phyloP scores from a whole-genome alignment of 2,797 vertebrate species.

The Sebastes hubbsi region DNA sequence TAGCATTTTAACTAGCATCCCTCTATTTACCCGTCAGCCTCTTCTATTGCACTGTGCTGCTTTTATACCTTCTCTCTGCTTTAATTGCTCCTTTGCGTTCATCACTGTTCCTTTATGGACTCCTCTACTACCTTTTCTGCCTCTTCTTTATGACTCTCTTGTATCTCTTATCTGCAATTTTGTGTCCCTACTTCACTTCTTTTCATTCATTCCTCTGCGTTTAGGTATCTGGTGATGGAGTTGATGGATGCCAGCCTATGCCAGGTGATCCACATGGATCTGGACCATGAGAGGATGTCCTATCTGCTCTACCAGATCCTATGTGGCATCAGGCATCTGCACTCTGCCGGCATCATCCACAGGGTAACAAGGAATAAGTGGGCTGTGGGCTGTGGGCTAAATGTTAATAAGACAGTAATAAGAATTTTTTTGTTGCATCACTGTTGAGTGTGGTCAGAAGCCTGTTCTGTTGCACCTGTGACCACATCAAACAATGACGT shows the following conservation, averaged over 20 bases:
- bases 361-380: constrained; percentile 80
- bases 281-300: constrained; percentile 98
- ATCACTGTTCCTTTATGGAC: not conserved
- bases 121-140: not conserved
- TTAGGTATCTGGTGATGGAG: constrained; percentile 97
- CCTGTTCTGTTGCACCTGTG: not conserved
- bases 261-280: constrained; percentile 98
- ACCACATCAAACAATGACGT: not conserved
- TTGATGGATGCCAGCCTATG: constrained; percentile 98
- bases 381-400: not conserved
- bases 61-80: not conserved
- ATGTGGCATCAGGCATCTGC: constrained; percentile 96
- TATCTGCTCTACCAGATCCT: constrained; percentile 98
- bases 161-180: not conserved
- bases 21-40: not conserved
- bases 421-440: not conserved
- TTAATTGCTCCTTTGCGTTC: not conserved
- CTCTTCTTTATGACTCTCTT: not conserved
- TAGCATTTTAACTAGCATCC: not conserved
- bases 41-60: not conserved
- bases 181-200: not conserved
- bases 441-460: not conserved
- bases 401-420: not conserved
- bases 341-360: constrained; percentile 97
- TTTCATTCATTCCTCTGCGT: not conserved